phyloP scores from a whole-genome alignment of 2,113 vertebrate genomes.

The Lanius collurio region DNA sequence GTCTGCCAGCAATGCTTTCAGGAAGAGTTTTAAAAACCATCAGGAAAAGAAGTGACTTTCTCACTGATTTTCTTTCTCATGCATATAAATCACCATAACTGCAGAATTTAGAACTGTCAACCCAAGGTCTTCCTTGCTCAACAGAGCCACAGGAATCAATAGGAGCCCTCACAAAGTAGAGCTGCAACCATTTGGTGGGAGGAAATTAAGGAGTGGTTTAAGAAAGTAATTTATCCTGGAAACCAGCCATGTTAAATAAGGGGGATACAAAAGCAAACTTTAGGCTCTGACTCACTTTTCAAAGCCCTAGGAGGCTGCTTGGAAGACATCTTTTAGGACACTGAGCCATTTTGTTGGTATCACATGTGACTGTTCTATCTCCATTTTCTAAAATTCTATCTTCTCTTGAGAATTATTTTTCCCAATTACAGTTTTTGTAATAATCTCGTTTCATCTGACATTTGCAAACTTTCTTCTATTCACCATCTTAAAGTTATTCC shows the following conservation, averaged over 20 bases:
- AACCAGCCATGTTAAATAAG: not conserved
- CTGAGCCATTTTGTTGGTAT: not conserved
- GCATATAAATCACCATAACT: not conserved
- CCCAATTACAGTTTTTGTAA: not conserved
- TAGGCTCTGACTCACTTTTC: not conserved
- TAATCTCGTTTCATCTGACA: not conserved
- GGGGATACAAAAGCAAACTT: not conserved
- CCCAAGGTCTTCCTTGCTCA: not conserved
- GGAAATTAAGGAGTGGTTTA: not conserved
- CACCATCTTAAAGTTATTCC: not conserved
- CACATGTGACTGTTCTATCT: not conserved
- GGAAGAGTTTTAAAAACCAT: not conserved
- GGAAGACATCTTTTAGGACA: not conserved
- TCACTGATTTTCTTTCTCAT: not conserved
- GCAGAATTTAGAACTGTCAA: not conserved
- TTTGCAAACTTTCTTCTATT: not conserved
- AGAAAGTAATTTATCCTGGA: not conserved
- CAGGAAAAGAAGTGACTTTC: not conserved
- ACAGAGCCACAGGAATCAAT: not conserved
- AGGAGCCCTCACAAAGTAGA: not conserved
- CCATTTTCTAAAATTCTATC: not conserved
- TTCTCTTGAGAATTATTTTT: not conserved
- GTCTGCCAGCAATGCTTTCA: slow-evolving; percentile 14
- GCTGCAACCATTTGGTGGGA: not conserved
- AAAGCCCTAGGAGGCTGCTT: not conserved